Base-by-base conservation (phyloP, 2,113 vertebrate genomes). In the Egretta garzetta region DNA sequence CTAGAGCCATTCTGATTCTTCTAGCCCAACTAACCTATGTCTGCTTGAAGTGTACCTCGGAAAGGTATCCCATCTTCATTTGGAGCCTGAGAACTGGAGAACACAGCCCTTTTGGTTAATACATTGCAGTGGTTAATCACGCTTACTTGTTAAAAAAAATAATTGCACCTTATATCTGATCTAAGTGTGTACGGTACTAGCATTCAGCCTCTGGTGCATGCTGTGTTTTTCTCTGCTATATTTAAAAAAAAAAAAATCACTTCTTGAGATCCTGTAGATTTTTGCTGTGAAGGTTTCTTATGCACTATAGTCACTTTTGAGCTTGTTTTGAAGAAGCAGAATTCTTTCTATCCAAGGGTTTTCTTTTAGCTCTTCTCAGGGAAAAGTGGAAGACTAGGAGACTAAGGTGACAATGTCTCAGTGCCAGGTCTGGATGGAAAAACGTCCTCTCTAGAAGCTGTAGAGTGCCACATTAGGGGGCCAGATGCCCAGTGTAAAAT, bases 321-420 rank as follows among this genome's bases (percentile, higher is more conserved):
- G 93, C 77, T 94, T 89, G 56, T 79, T 92, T 93, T 86, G 35
- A 96, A 95, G 56, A 56, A 73, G 80, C 50, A 88, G 80, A 91
- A 68, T 93, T 87, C 63, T 88, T 92, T 71, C 56, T 86, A n/a
- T 95, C 52, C 87, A 82, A 87, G 52, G 53, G 12, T 85, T 89
- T 94, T 95, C 56, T 91, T 92, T 84, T 49, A 95, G 77, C 14
- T 80, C 16, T 88, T 94, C 33, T 84, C 30, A 45, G 41, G 39
- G 16, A 83, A 63, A 90, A 50, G 35, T 33, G 13, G 21, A 84
- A 81, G 64, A 84, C 27, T 20, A 9, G 26, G 50, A 90, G 59
- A 75, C 53, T 56, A 58, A 41, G 27, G 41, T 58, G 37, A 95
- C 91, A 43, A 75, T 6, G 7, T 62, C 62, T 91, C 35, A 76